Percentiles rank a stretch among this genome's conserved stretches.
These are phyloP conservation scores for Xyrauchen texanus DNA, from an alignment of 2,113 vertebrate genomes.

Conservation along the genomic window DNA sequence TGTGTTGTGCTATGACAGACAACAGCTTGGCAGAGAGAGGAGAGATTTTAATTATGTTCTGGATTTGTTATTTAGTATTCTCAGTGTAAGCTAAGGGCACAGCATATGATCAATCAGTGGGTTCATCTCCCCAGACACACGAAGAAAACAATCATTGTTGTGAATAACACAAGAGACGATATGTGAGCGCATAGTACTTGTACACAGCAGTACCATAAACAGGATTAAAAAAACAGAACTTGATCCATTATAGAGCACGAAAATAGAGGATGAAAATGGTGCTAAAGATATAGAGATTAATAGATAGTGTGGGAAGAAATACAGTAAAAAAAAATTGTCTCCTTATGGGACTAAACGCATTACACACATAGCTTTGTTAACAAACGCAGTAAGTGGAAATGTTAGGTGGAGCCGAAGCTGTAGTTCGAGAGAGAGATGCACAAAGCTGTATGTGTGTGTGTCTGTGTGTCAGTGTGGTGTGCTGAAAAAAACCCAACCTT, in stretches of 20 bases:
- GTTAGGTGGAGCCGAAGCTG: too few relatives aligned
- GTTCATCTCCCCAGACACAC: conserved; percentile 20
- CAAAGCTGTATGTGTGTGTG: too few relatives aligned
- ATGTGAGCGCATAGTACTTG: background rate
- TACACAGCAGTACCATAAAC: background rate
- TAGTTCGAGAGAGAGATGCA: too few relatives aligned
- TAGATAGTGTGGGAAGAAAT: too few relatives aligned
- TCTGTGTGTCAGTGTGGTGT: too few relatives aligned
- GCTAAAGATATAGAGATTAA: background rate
- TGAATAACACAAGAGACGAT: conserved; percentile 30
- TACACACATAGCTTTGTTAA: background rate
- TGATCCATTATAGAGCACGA: background rate
- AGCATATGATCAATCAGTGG: conserved; percentile 35
- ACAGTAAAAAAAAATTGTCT: too few relatives aligned
- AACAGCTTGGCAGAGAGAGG: conserved; percentile 4
- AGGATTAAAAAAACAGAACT: conserved; percentile 9
- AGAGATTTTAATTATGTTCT: conserved; percentile 43
- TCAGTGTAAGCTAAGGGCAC: conserved; percentile 13
- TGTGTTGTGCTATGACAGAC: conserved; percentile 26
- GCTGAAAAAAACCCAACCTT: too few relatives aligned
- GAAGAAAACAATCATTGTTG: conserved; percentile 21
- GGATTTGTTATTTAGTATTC: conserved; percentile 35
- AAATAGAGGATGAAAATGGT: too few relatives aligned
- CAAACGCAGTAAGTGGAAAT: background rate
- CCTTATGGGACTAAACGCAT: too few relatives aligned